Percentiles rank a stretch among this genome's conserved stretches.
Conservation (phyloP, 2,888 invertebrate species). For the Luperina nickerlii region DNA sequence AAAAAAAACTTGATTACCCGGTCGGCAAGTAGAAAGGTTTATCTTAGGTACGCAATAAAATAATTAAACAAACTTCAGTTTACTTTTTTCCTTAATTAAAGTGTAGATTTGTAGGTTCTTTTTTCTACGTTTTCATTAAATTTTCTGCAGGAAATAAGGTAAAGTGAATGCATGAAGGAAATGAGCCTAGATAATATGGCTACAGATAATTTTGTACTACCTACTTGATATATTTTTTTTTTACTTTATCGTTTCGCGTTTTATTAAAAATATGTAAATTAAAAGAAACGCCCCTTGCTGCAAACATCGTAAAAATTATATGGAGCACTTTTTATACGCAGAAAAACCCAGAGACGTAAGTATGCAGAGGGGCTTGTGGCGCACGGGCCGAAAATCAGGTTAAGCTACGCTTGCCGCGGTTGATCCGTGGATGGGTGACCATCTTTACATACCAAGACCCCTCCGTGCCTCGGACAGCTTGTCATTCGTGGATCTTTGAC, state of each 20-base stretch:
- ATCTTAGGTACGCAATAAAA: slow-evolving; percentile 11
- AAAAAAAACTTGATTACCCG: background rate
- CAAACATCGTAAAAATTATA: slow-evolving; percentile 53
- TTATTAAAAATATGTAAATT: slow-evolving; percentile 66
- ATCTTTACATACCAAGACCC: no score
- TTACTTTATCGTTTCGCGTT: slow-evolving; percentile 42
- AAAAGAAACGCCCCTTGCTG: slow-evolving; percentile 20
- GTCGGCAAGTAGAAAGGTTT: background rate
- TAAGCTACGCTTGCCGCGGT: no score
- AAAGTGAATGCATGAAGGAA: slow-evolving; percentile 55
- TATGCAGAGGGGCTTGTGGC: slow-evolving; percentile 11
- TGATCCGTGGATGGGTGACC: no score
- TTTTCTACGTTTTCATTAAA: slow-evolving; percentile 26
- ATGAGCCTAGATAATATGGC: slow-evolving; percentile 60
- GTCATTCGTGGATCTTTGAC: no score
- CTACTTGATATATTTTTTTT: slow-evolving; percentile 16
- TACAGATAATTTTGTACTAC: slow-evolving; percentile 53
- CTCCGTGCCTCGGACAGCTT: no score
- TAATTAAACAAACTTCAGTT: slow-evolving; percentile 24
- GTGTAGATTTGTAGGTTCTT: slow-evolving; percentile 9
- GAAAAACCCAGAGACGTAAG: slow-evolving; percentile 47
- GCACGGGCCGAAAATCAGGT: no score
- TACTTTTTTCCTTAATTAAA: slow-evolving; percentile 16
- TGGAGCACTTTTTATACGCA: slow-evolving; percentile 32
- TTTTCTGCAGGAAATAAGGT: slow-evolving; percentile 8